Evolutionary conservation across 1,140 invertebrate genomes (phyloP), one percentile per base, ranked within the genome.

Genomic region (Goniozus legneri): DNA sequence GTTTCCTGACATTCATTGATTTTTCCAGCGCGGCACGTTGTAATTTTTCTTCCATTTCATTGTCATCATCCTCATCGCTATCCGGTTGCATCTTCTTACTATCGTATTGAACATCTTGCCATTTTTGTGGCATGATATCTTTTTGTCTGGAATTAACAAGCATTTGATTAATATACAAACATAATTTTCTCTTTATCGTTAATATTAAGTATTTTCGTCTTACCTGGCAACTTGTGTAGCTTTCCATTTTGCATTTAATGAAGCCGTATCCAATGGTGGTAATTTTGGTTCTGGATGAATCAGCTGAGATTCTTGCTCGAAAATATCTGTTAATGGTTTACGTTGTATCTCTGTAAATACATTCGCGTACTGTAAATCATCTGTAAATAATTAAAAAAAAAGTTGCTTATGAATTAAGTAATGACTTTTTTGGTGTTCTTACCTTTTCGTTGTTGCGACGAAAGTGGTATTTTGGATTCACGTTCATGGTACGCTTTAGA

Each of bases 211-310:
- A 20, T 10, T 12, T 21, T 32, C 10, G 10, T 14, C 24, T 60
- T 60, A 75, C 71, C 66, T 75, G 3, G 72, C 65, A 8, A 68
- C 69, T 50, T 73, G 71, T 0, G 64, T 65, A 44, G 73, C 64
- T 48, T 65, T 75, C 74, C 72, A 77, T 37, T 77, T 77, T 0
- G 73, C 71, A 36, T 75, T 75, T 1, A 74, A 37, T 1, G 71
- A 58, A 22, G 67, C 65, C 0, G 73, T 68, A n/a, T 77, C 74
- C 10, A 77, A 38, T 1, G 64, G 47, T 8, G 73, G 65, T 12
- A 71, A 45, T 41, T 75, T 76, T 15, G 69, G 64, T 50, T 75
- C 74, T 0, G 69, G 64, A 54, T 75, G 74, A 22, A 71, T 67
- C 19, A 74, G 38, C 22, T 73, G 67, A 0, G 71, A 62, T 10